Base-by-base conservation (phyloP, 2,888 invertebrate species). In the Cephalotes varians region DNA sequence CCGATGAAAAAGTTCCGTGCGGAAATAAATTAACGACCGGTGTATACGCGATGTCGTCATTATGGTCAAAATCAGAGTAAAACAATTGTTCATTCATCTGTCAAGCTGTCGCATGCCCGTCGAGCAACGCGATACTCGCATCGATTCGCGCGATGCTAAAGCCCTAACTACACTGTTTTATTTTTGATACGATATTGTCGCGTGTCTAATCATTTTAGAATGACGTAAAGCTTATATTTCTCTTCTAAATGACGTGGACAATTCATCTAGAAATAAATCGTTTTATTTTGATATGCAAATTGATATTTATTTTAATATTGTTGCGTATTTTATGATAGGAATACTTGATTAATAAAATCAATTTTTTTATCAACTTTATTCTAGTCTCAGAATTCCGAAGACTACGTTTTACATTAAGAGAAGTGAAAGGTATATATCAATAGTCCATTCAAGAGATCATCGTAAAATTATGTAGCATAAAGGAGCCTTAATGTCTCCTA, bases 1-100 rank as follows among this genome's bases (percentile, higher is more conserved):
- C 31, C 54, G 56, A 34, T 69, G 77, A 69, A 79, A 79, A 79
- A 79, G 69, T 79, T 79, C 6, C 56, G 47, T 69, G 34, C 47
- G 69, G 69, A 79, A 69, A 79, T 79, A 77, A 77, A 77, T 77
- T 77, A 79, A 79, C 77, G 69, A 79, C 31, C 21, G 34, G 77
- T 25, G 54, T 54, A 28, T 44, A 47, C 44, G 69, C 56, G 37
- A 21, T 69, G 69, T 58, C 77, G 69, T 77, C 69, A 77, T 77
- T 77, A 69, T 79, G 56, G 56, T 56, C 69, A 44, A 56, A 79
- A 69, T 79, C 77, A n/a, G 69, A 56, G 21, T 47, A 69, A 77
- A 79, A 69, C 77, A 79, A 56, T 76, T 54, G 64, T 69, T 79
- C 69, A 79, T 67, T 79, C 77, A 69, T 79, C 69, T 69, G 44